phyloP scores from a whole-genome alignment of 1,140 invertebrate genomes.

The Penaeus indicus region DNA sequence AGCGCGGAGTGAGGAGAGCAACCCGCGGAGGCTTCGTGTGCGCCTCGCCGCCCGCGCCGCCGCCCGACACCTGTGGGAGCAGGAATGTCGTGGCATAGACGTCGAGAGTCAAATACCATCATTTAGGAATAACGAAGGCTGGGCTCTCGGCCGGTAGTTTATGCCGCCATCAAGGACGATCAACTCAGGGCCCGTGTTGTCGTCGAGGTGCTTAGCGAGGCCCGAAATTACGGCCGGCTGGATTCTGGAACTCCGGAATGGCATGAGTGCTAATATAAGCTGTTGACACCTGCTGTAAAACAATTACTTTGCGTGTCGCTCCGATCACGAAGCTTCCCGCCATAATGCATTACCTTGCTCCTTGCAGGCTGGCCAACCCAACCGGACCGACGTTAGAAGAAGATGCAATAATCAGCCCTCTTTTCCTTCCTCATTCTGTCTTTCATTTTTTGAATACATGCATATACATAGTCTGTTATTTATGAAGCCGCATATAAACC shows the following conservation, averaged over 20 bases:
- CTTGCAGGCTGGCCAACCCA: neutral
- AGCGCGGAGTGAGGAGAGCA: neutral
- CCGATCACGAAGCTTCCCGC: conserved; percentile 10
- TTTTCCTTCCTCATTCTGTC: neutral
- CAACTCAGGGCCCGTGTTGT: neutral
- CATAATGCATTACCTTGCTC: conserved; percentile 26
- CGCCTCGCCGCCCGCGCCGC: too few species aligned
- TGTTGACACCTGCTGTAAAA: conserved; percentile 23
- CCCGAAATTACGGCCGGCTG: neutral
- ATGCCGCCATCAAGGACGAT: neutral
- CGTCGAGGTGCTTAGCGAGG: neutral
- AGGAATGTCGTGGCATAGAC: conserved; percentile 19
- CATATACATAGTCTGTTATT: neutral
- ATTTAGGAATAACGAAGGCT: neutral
- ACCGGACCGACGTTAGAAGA: too few species aligned
- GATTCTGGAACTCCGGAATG: conserved; percentile 6
- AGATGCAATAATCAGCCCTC: neutral
- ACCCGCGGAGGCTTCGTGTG: neutral
- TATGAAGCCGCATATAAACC: neutral
- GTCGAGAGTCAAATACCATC: conserved; percentile 12
- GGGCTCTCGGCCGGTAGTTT: neutral
- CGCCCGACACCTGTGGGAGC: neutral
- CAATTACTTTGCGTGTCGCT: conserved; percentile 27
- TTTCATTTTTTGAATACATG: neutral
- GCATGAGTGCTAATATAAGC: neutral